phyloP scores from a whole-genome alignment of 2,113 vertebrate genomes.

The Nannobrachium achirus region DNA sequence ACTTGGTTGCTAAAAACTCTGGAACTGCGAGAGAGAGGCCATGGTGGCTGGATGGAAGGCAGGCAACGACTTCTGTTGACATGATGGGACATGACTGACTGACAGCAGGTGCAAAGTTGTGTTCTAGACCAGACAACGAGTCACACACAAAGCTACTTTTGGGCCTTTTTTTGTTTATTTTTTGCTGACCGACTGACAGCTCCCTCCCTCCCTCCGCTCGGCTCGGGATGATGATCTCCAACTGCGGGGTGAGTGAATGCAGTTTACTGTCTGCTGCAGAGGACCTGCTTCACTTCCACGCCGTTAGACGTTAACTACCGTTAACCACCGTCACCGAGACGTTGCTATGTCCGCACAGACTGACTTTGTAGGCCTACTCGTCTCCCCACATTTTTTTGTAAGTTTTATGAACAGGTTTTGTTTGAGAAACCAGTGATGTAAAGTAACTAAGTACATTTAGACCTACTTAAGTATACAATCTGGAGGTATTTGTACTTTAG shows the following conservation, averaged over 20 bases:
- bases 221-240: constrained; percentile 59
- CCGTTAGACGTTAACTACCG: too few relatives aligned
- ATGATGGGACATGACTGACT: too few relatives aligned
- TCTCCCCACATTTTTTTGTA: too few relatives aligned
- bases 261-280: constrained; percentile 7
- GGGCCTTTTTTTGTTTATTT: constrained; percentile 23
- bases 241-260: constrained; percentile 74
- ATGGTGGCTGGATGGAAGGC: constrained; percentile 29
- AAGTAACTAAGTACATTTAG: too few relatives aligned
- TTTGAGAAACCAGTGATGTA: too few relatives aligned
- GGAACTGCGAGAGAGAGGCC: constrained; percentile 44
- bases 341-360: too few relatives aligned
- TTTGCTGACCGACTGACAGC: constrained; percentile 11
- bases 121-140: constrained; percentile 4
- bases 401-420: too few relatives aligned
- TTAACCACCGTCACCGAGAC: too few relatives aligned
- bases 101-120: background rate
- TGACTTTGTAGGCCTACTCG: too few relatives aligned
- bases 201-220: constrained; percentile 8
- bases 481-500: too few relatives aligned
- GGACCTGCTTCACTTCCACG: constrained; percentile 11
- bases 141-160: constrained; percentile 18
- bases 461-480: too few relatives aligned
- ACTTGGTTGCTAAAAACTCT: constrained; percentile 56
- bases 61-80: background rate